Evolutionary conservation across 1,140 invertebrate species (phyloP), one percentile per base, ranked within the genome.

Genomic region (Amphibalanus amphitrite): DNA sequence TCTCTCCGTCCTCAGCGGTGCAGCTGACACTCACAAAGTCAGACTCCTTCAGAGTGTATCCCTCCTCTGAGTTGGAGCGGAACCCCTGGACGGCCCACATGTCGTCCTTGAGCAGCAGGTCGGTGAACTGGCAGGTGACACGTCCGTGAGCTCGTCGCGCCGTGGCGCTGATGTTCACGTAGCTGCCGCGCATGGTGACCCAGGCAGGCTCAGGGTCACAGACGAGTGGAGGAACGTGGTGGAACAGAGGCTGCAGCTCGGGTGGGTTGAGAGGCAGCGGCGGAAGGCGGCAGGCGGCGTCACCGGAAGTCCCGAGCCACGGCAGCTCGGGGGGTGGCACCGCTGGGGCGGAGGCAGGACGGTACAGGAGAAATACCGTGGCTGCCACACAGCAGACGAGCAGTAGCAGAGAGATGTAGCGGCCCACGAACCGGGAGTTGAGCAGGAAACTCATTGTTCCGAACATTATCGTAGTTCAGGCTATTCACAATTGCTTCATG

Each of bases 161-260:
- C 40, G 74, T 70, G 13, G 77, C 72, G 13, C 78, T 79, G 15
- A 81, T 79, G n/a, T 71, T 59, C 0, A 78, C 79, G 59, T 72
- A 75, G 29, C 74, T 77, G 13, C 79, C 81, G 70, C 74, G 76
- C 65, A 76, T 74, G 72, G 29, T 77, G 10, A 86, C 86, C 86
- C 83, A 88, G 76, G 83, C 83, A 71, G 77, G 72, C 70, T 85
- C 82, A 17, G 84, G 82, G 17, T 78, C 78, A 77, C 89, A 91
- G 38, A 83, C 76, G 28, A 90, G 81, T 69, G 84, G 83, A 3
- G 83, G 79, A 26, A 85, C 83, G 59, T 84, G 75, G 68, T 85
- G 80, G 69, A 89, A 83, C 74, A 86, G 89, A 77, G 84, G 84
- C 82, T 86, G 86, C 70, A 91, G 86, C 74, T 87, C 86, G 20